These are phyloP conservation scores for Cheiracanthium punctorium DNA, from an alignment of 2,888 invertebrate genomes.

Conservation along the genomic window DNA sequence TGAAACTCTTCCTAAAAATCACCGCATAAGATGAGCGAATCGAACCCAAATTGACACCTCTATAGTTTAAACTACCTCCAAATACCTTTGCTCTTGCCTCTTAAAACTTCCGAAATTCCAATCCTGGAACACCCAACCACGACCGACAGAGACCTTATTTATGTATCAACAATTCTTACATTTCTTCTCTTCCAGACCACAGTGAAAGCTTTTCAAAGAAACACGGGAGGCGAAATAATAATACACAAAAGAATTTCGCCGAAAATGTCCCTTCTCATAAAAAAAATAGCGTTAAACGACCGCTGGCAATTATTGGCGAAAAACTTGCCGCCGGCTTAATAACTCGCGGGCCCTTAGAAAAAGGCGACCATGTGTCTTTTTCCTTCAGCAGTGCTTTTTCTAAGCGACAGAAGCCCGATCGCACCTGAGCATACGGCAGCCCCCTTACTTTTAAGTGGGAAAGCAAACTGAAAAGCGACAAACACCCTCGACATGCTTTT, in stretches of 20 bases:
- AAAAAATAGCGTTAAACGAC: conserved; percentile 13
- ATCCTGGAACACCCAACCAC: not conserved
- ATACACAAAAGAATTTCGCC: not conserved
- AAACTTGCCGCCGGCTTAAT: not conserved
- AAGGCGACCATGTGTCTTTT: conserved; percentile 23
- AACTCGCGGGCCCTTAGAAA: not conserved
- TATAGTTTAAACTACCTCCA: no score
- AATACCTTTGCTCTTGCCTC: no score
- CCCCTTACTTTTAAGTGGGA: not conserved
- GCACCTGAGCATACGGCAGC: conserved; percentile 13
- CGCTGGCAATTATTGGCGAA: not conserved
- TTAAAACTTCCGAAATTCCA: not conserved
- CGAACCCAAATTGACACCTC: no score
- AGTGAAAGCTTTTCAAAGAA: not conserved
- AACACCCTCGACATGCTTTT: not conserved
- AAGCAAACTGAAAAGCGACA: not conserved
- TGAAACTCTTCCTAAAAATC: no score
- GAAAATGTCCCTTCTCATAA: not conserved
- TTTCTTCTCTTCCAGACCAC: not conserved
- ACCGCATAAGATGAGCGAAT: no score
- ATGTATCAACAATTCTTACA: not conserved
- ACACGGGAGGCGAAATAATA: no score
- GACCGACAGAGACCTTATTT: not conserved
- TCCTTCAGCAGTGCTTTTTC: not conserved
- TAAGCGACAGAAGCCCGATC: not conserved